Percentiles rank a stretch among this genome's conserved stretches.
Evolutionary conservation across 1,140 invertebrate genomes (phyloP).

Genomic region (Hycleus cichorii): DNA sequence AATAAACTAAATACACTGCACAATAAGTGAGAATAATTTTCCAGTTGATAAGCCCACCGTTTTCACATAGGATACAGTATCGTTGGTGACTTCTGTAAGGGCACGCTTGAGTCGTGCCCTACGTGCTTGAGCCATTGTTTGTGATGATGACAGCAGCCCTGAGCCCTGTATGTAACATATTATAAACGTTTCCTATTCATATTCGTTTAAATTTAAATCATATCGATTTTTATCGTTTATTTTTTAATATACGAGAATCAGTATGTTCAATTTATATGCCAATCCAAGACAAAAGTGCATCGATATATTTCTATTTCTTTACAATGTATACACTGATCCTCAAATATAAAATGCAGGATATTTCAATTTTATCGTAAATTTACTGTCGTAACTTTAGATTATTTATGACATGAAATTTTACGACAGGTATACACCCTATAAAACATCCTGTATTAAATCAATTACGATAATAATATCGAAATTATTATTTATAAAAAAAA

Average conservation of each 20-base stretch:
- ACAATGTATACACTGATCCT: no score
- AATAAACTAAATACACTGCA: no score
- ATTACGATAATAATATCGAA: no score
- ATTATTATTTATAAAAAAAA: no score
- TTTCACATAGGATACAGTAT: slow-evolving; percentile 80
- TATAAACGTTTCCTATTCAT: neutral
- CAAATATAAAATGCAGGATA: no score
- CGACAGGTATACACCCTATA: no score
- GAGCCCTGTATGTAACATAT: slow-evolving; percentile 49
- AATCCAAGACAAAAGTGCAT: no score
- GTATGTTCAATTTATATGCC: neutral
- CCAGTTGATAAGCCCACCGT: slow-evolving; percentile 54
- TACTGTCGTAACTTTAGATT: no score
- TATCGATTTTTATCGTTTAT: neutral
- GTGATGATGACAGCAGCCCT: slow-evolving; percentile 72
- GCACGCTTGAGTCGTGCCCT: slow-evolving; percentile 72
- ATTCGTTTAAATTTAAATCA: neutral
- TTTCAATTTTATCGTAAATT: no score
- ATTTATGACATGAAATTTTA: no score
- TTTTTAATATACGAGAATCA: neutral
- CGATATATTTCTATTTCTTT: no score
- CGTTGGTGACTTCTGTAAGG: slow-evolving; percentile 79
- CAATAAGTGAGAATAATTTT: slow-evolving; percentile 8
- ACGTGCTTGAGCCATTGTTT: slow-evolving; percentile 73
- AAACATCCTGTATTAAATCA: no score